Conservation (phyloP, 2,797 vertebrate species). For the Acrocephalus scirpaceus region DNA sequence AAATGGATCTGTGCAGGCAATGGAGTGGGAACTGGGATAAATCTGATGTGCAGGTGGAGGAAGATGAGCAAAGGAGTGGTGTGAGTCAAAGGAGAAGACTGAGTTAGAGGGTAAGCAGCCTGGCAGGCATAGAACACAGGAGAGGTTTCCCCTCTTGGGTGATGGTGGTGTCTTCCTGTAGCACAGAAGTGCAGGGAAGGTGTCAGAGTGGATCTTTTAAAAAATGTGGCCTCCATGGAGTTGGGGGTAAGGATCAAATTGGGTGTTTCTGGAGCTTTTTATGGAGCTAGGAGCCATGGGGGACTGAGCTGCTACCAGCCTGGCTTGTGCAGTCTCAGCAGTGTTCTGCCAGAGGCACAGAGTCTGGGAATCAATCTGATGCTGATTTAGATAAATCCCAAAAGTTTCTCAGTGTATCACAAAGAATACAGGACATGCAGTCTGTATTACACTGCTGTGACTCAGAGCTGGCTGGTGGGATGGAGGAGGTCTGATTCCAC, state of each 20-base stretch:
- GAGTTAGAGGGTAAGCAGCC: neutral
- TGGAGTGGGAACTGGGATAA: conserved; percentile 23
- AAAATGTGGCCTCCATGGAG: neutral
- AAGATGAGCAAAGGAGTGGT: conserved; percentile 20
- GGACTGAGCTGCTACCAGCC: neutral
- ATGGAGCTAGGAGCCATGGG: neutral
- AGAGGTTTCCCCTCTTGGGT: neutral
- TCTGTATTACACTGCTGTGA: neutral
- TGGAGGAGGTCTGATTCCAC: neutral
- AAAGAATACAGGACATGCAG: neutral
- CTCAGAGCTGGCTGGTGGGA: neutral
- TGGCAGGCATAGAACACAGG: neutral
- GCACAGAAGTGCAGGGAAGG: neutral
- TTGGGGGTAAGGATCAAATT: neutral
- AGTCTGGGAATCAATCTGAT: neutral
- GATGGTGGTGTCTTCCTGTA: neutral
- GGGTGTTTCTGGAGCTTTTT: neutral
- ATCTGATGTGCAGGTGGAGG: conserved; percentile 17
- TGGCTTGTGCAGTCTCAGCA: neutral
- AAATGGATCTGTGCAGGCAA: conserved; percentile 45
- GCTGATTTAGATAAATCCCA: neutral
- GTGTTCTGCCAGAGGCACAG: neutral
- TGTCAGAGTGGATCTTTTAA: neutral
- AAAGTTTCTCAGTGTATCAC: neutral
- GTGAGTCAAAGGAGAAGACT: neutral